Evolutionary conservation across 2,113 vertebrate genomes (phyloP).

Genomic region (Merops nubicus): DNA sequence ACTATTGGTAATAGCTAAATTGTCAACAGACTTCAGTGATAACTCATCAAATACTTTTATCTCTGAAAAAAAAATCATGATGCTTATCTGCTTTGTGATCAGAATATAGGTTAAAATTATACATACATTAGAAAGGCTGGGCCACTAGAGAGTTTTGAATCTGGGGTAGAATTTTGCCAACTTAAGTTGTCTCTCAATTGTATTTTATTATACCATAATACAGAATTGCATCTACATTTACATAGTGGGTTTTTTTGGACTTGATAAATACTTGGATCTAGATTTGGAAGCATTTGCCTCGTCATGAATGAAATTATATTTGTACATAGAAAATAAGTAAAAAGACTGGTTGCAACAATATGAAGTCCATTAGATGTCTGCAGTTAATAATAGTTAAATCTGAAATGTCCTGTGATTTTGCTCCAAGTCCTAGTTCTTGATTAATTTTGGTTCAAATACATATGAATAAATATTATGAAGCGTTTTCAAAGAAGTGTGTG

Average conservation of each 20-base stretch:
- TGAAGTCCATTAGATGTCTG: background rate
- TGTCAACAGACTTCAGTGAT: background rate
- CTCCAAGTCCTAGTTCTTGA: background rate
- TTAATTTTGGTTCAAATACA: background rate
- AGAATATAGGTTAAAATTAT: no score
- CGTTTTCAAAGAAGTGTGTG: constrained; percentile 30
- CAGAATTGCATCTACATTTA: background rate
- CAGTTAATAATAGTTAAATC: background rate
- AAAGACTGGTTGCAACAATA: background rate
- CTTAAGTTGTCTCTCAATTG: background rate
- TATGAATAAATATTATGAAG: background rate
- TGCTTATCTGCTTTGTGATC: background rate
- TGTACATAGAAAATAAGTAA: background rate
- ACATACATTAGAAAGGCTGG: background rate
- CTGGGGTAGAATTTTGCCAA: background rate
- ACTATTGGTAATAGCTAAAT: background rate
- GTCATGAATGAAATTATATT: background rate
- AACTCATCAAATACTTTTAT: background rate
- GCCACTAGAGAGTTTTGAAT: background rate
- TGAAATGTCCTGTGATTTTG: background rate
- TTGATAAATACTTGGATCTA: background rate
- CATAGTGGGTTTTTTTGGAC: background rate
- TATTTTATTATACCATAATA: background rate
- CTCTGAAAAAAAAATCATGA: no score
- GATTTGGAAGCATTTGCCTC: no score